Evolutionary conservation across 2,888 invertebrate genomes (phyloP).

Genomic region (Drosophila hamatofila): DNA sequence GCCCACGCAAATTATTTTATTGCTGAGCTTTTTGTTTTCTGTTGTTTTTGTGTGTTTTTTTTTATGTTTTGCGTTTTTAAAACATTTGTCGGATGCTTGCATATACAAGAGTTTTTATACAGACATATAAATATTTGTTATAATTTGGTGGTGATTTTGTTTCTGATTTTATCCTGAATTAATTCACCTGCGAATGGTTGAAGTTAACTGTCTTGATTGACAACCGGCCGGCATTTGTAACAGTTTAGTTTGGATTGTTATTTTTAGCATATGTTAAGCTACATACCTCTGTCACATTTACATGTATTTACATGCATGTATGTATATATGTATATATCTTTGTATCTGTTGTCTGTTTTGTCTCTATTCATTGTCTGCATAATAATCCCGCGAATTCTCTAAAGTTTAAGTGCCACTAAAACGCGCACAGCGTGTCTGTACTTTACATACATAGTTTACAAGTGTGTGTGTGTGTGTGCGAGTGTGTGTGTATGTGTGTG

Average conservation of each 20-base stretch:
- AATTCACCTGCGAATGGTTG: not conserved
- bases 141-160: not conserved
- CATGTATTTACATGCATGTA: not conserved
- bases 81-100: slow-evolving; percentile 28
- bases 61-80: slow-evolving; percentile 54
- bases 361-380: slow-evolving; percentile 1
- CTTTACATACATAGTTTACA: not conserved
- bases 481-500: slow-evolving; percentile 1
- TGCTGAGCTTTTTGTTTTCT: slow-evolving; percentile 45
- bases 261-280: not conserved
- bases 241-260: not conserved
- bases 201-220: not conserved
- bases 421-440: slow-evolving; percentile 10
- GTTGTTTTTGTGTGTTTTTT: not conserved
- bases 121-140: not conserved
- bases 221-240: slow-evolving; percentile 32
- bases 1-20: slow-evolving; percentile 70
- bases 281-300: not conserved
- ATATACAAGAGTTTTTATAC: slow-evolving; percentile 1
- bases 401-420: slow-evolving; percentile 7
- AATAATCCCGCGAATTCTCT: slow-evolving; percentile 4
- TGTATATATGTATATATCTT: too few relatives aligned
- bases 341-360: not conserved
- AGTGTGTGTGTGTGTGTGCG: slow-evolving; percentile 2
- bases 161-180: not conserved